phyloP scores from a whole-genome alignment of 2,888 invertebrate species.

The Erebia ligea region DNA sequence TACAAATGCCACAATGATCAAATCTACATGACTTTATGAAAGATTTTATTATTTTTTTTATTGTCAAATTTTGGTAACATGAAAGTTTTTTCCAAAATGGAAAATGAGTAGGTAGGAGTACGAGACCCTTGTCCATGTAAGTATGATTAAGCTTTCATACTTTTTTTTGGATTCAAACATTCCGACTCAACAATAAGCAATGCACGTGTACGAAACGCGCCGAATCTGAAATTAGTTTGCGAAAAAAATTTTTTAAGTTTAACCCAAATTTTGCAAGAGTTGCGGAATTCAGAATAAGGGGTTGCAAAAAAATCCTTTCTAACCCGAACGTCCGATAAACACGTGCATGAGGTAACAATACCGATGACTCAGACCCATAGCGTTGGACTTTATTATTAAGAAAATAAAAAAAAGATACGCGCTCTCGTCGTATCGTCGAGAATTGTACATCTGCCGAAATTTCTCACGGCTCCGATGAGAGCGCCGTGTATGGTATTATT shows the following conservation, averaged over 20 bases:
- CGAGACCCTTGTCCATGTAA: constrained; percentile 21
- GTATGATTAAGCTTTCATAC: constrained; percentile 23
- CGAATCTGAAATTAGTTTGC: constrained; percentile 54
- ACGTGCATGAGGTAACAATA: constrained; percentile 78
- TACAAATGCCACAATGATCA: neutral
- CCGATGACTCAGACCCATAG: constrained; percentile 74
- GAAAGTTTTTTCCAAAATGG: neutral
- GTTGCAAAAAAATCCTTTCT: constrained; percentile 81
- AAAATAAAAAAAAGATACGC: constrained; percentile 76
- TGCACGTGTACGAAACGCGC: constrained; percentile 54
- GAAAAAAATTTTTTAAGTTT: constrained; percentile 54
- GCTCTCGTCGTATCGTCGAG: constrained; percentile 77
- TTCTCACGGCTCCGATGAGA: constrained; percentile 77
- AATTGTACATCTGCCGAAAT: constrained; percentile 84
- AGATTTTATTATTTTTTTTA: no score
- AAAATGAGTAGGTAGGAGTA: neutral
- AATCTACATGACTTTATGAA: neutral
- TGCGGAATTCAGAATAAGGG: constrained; percentile 80
- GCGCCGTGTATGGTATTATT: constrained; percentile 74
- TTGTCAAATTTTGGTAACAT: neutral
- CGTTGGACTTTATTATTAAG: constrained; percentile 71
- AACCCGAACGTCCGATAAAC: constrained; percentile 77
- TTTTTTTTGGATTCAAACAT: constrained; percentile 30
- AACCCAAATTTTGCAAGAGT: constrained; percentile 82
- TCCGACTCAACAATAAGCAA: constrained; percentile 47